Evolutionary conservation across 2,113 vertebrate genomes (phyloP).

Genomic region (Bathybates hornii): DNA sequence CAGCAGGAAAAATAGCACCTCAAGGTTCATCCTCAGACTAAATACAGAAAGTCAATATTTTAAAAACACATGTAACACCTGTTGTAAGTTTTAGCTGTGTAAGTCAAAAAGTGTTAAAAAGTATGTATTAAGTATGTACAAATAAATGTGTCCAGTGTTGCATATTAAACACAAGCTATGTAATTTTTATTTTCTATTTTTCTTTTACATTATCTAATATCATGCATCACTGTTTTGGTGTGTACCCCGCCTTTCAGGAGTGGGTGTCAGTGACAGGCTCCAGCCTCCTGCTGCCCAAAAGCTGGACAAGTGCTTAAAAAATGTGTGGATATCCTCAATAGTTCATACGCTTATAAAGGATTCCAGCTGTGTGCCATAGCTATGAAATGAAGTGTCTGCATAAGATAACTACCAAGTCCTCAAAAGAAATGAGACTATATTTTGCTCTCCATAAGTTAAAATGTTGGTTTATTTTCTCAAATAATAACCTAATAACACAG

Average conservation of each 20-base stretch:
- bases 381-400: neutral
- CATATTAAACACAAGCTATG: neutral
- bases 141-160: neutral
- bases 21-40: neutral
- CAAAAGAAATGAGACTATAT: neutral
- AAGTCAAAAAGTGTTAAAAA: neutral
- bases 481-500: neutral
- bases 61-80: neutral
- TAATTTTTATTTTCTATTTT: neutral
- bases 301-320: neutral
- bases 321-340: neutral
- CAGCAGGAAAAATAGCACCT: neutral
- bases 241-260: neutral
- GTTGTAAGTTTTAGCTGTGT: neutral
- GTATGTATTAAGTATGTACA: neutral
- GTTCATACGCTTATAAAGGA: neutral
- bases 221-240: neutral
- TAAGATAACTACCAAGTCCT: neutral
- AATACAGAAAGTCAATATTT: neutral
- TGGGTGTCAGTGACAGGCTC: neutral
- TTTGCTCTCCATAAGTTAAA: neutral
- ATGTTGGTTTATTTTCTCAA: neutral
- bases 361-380: neutral
- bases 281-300: neutral
- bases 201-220: neutral